Evolutionary conservation across 2,797 vertebrate species (phyloP).

Genomic region (Xenops minutus): DNA sequence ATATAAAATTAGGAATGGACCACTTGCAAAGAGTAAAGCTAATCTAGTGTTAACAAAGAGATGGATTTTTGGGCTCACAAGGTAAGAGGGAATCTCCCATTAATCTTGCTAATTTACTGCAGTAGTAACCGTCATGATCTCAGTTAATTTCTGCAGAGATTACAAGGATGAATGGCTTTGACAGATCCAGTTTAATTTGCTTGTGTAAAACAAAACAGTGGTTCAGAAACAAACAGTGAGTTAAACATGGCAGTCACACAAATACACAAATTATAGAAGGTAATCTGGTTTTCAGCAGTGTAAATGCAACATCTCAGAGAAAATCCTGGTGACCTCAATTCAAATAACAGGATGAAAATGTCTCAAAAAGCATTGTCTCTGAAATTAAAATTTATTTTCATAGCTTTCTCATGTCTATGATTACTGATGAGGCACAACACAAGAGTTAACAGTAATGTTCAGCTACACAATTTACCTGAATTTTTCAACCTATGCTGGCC

Average conservation of each 20-base stretch:
- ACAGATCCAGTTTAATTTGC: not conserved
- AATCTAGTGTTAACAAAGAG: slow-evolving; percentile 5
- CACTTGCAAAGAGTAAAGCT: not conserved
- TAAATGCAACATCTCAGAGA: not conserved
- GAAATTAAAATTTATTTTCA: not conserved
- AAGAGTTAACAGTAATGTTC: not conserved
- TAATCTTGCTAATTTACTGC: slow-evolving; percentile 29
- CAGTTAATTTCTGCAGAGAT: not conserved
- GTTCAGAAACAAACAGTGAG: not conserved
- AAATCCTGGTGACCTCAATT: not conserved
- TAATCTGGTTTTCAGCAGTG: not conserved
- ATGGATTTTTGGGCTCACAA: not conserved
- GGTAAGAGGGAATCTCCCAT: not conserved
- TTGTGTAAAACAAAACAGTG: not conserved
- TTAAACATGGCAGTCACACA: not conserved
- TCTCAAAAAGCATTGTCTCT: not conserved
- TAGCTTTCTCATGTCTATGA: rapidly evolving
- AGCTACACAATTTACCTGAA: not conserved
- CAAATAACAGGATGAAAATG: not conserved
- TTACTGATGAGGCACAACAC: not conserved
- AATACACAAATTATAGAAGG: not conserved
- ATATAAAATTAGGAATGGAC: not conserved
- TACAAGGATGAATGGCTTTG: not conserved
- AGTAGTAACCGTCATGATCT: not conserved
- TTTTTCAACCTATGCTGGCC: not conserved